These are phyloP conservation scores for Schizaphis graminum DNA, from an alignment of 2,888 invertebrate genomes.

Conservation along the genomic window DNA sequence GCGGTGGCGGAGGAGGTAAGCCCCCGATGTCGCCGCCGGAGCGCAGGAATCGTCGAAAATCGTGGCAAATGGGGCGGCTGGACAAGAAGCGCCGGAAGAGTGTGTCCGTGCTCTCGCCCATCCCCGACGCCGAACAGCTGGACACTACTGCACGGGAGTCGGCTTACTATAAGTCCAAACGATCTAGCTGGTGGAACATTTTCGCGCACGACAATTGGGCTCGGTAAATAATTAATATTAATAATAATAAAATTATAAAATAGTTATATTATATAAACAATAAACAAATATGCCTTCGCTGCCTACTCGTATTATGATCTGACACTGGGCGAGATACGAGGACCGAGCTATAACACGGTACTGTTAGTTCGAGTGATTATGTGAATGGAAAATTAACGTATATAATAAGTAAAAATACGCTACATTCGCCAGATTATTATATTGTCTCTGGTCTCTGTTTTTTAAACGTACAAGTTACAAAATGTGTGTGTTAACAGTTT, in stretches of 20 bases:
- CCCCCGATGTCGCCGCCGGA: slow-evolving; percentile 71
- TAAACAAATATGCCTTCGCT: not conserved
- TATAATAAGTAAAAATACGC: not conserved
- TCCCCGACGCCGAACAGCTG: slow-evolving; percentile 74
- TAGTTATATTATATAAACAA: not conserved
- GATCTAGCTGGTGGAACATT: slow-evolving; percentile 91
- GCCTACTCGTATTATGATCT: no score
- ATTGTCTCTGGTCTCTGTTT: not conserved
- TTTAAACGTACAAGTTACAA: not conserved
- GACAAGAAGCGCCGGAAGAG: slow-evolving; percentile 76
- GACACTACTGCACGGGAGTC: slow-evolving; percentile 69
- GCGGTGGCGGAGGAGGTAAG: slow-evolving; percentile 69
- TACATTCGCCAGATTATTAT: no score
- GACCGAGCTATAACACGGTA: not conserved
- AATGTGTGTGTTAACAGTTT: not conserved
- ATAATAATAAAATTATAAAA: not conserved
- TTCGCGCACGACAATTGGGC: slow-evolving; percentile 76
- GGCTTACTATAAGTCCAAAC: slow-evolving; percentile 77
- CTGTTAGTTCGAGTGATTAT: not conserved
- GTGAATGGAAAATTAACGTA: not conserved
- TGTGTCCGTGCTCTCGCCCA: slow-evolving; percentile 74
- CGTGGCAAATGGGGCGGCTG: slow-evolving; percentile 76
- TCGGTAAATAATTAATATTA: slow-evolving; percentile 62
- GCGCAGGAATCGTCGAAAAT: slow-evolving; percentile 75
- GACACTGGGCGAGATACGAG: not conserved